phyloP scores from a whole-genome alignment of 1,140 invertebrate genomes.

The Callitettix versicolor region DNA sequence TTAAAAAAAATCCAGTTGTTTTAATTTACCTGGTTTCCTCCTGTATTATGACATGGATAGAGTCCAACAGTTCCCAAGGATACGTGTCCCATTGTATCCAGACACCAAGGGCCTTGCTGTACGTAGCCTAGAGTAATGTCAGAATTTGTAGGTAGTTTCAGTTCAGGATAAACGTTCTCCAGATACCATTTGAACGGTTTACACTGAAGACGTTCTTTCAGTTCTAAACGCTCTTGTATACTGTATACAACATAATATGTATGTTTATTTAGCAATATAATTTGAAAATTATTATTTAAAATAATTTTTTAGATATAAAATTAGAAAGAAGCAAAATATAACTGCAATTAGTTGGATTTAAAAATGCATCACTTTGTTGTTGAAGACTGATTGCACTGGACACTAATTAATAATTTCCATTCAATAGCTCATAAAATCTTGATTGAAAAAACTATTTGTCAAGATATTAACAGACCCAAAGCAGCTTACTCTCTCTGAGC shows the following conservation, averaged over 20 bases:
- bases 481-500: too few relatives aligned
- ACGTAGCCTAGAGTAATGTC: conserved; percentile 40
- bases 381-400: too few relatives aligned
- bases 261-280: conserved; percentile 76
- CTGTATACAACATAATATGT: conserved; percentile 38
- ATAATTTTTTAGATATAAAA: too few relatives aligned
- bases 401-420: too few relatives aligned
- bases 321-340: too few relatives aligned
- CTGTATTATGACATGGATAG: conserved; percentile 88
- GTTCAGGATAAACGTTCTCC: conserved; percentile 90
- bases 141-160: conserved; percentile 58
- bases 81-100: conserved; percentile 84
- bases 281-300: background rate
- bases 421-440: too few relatives aligned
- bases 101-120: conserved; percentile 69
- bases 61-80: conserved; percentile 79
- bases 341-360: too few relatives aligned
- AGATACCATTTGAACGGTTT: conserved; percentile 97
- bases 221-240: conserved; percentile 71
- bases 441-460: too few relatives aligned
- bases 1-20: too few relatives aligned
- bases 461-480: too few relatives aligned
- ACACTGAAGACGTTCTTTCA: conserved; percentile 77
- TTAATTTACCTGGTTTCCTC: conserved; percentile 86
- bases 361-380: too few relatives aligned